Evolutionary conservation across 2,888 invertebrate species (phyloP).

Genomic region (Heliconius cydno): DNA sequence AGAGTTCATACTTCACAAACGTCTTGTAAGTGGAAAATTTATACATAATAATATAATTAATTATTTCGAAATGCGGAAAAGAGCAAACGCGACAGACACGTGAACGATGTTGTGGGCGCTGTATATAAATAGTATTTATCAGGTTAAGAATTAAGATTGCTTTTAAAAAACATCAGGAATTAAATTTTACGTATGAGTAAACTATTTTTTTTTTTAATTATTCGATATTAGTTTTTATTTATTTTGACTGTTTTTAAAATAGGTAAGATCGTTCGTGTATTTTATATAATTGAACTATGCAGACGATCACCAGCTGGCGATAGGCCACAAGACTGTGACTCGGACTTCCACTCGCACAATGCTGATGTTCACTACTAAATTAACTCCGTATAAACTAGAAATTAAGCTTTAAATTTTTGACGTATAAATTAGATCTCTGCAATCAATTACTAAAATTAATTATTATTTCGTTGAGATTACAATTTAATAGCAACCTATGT

Average conservation of each 20-base stretch:
- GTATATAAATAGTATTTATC: neutral
- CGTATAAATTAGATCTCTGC: too few species aligned
- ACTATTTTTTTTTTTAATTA: too few species aligned
- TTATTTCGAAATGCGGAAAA: conserved; percentile 12
- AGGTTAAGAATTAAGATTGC: neutral
- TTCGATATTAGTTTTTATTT: too few species aligned
- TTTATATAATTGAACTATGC: neutral
- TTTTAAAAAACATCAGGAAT: neutral
- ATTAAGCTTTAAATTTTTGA: neutral
- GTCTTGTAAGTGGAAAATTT: conserved; percentile 25
- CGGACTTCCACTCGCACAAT: neutral
- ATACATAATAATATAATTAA: neutral
- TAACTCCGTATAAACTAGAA: neutral
- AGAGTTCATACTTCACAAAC: neutral
- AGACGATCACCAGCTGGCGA: neutral
- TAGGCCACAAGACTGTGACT: neutral
- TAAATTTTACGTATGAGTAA: neutral
- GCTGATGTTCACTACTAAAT: neutral
- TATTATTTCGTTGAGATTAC: too few species aligned
- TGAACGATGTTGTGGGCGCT: neutral
- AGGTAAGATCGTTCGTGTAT: neutral
- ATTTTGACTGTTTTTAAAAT: neutral
- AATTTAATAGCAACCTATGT: too few species aligned
- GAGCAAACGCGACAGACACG: conserved; percentile 18
- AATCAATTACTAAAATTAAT: too few species aligned